Evolutionary conservation across 2,888 invertebrate species (phyloP).

Genomic region (Drosophila mayaguana): DNA sequence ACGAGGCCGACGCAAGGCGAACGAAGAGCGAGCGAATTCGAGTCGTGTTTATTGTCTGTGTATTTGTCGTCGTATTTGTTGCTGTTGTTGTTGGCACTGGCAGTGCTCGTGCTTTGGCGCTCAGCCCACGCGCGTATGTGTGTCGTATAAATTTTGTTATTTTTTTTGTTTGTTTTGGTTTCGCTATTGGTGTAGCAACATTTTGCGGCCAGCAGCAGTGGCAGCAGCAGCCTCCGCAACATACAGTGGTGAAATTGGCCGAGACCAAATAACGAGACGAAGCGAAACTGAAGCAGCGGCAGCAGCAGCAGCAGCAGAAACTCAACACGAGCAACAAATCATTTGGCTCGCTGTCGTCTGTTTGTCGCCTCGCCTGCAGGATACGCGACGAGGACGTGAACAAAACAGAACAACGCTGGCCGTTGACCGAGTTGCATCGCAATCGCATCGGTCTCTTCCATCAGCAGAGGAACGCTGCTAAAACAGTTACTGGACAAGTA

Average conservation of each 20-base stretch:
- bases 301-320: conserved; percentile 26
- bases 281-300: conserved; percentile 12
- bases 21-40: conserved; percentile 23
- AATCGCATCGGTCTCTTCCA: conserved; percentile 40
- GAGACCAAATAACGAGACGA: conserved; percentile 22
- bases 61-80: conserved; percentile 24
- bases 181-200: conserved; percentile 49
- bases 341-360: conserved; percentile 37
- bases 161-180: conserved; percentile 33
- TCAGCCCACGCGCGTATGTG: conserved; percentile 49
- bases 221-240: conserved; percentile 54
- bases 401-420: conserved; percentile 73
- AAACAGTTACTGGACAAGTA: conserved; percentile 16
- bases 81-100: conserved; percentile 2
- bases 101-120: conserved; percentile 36
- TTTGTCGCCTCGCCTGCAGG: conserved; percentile 48
- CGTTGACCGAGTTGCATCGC: conserved; percentile 79
- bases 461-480: conserved; percentile 5
- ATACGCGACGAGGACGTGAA: conserved; percentile 55
- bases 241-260: conserved; percentile 57
- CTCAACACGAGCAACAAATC: conserved; percentile 50
- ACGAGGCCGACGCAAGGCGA: conserved; percentile 51
- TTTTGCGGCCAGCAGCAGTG: conserved; percentile 46
- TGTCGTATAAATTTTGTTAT: conserved; percentile 45
- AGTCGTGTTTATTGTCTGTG: conserved; percentile 24